Percentiles rank a stretch among this genome's conserved stretches.
phyloP scores from a whole-genome alignment of 2,113 vertebrate genomes.

The Phyllostomus discolor region DNA sequence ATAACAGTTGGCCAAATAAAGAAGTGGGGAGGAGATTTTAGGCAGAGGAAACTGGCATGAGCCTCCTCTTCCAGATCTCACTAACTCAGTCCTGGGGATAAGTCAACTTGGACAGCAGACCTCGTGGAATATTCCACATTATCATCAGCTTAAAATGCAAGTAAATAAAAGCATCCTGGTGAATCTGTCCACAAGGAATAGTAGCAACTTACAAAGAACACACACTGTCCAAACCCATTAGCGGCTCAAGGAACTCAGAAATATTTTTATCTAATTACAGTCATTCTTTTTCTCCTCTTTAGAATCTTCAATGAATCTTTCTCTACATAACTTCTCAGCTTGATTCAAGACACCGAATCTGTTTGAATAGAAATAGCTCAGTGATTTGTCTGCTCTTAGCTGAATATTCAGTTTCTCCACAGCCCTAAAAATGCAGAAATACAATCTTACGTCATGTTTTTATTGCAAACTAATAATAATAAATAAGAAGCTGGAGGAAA shows the following conservation, averaged over 20 bases:
- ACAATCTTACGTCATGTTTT: not conserved
- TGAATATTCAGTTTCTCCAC: not conserved
- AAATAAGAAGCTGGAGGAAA: not conserved
- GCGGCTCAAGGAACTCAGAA: not conserved
- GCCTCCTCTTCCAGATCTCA: not conserved
- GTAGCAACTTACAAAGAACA: conserved; percentile 19
- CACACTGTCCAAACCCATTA: conserved; percentile 13
- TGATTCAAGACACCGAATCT: not conserved
- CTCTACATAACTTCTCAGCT: not conserved
- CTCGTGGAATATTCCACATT: conserved; percentile 43
- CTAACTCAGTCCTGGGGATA: not conserved
- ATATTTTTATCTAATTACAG: conserved; percentile 20
- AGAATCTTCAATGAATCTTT: conserved; percentile 22
- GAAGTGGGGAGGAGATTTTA: not conserved
- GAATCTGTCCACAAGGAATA: conserved; percentile 31
- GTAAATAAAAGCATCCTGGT: conserved; percentile 46
- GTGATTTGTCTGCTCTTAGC: not conserved
- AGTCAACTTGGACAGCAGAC: not conserved
- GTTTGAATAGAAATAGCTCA: conserved; percentile 24
- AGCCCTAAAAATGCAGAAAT: not conserved
- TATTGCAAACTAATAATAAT: not conserved
- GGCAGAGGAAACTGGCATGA: not conserved
- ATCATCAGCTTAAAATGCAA: conserved; percentile 28
- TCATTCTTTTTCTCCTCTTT: conserved; percentile 20
- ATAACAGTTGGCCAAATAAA: not conserved